Percentiles rank a stretch among this genome's conserved stretches.
phyloP scores from a whole-genome alignment of 2,797 vertebrate genomes.

The Buphagus erythrorhynchus region DNA sequence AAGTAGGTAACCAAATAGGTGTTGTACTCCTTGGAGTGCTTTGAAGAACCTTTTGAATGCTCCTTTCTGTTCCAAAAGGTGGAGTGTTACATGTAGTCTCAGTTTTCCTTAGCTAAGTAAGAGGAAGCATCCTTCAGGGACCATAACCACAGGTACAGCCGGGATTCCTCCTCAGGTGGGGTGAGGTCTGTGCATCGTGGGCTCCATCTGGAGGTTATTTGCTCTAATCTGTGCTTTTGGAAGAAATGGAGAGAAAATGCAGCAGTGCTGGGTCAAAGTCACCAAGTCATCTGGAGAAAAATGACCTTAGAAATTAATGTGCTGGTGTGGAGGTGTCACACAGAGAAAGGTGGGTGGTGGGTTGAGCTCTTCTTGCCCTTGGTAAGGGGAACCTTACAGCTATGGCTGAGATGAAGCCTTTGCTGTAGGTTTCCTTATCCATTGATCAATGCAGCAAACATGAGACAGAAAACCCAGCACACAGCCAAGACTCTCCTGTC shows the following conservation, averaged over 20 bases:
- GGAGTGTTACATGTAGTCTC: not conserved
- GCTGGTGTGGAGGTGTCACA: not conserved
- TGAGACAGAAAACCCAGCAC: not conserved
- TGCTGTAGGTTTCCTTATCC: not conserved
- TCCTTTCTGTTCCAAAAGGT: not conserved
- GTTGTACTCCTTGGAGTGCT: not conserved
- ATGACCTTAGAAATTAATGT: not conserved
- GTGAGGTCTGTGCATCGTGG: not conserved
- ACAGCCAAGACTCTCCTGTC: not conserved
- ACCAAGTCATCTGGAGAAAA: not conserved
- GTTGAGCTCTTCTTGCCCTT: not conserved
- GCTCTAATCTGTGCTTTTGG: not conserved
- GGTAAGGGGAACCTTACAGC: not conserved
- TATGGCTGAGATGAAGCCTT: not conserved
- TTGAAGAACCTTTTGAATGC: not conserved
- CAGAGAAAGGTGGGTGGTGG: rapidly evolving
- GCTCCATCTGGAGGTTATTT: conserved; percentile 61
- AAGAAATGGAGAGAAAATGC: not conserved
- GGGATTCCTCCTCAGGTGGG: not conserved
- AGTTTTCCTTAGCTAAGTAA: not conserved
- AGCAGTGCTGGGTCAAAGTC: not conserved
- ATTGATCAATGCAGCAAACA: not conserved
- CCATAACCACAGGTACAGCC: not conserved
- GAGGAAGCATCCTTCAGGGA: not conserved
- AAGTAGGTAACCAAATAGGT: not conserved